Evolutionary conservation across 2,797 vertebrate genomes (phyloP).

Genomic region (Poliocrania exsul): DNA sequence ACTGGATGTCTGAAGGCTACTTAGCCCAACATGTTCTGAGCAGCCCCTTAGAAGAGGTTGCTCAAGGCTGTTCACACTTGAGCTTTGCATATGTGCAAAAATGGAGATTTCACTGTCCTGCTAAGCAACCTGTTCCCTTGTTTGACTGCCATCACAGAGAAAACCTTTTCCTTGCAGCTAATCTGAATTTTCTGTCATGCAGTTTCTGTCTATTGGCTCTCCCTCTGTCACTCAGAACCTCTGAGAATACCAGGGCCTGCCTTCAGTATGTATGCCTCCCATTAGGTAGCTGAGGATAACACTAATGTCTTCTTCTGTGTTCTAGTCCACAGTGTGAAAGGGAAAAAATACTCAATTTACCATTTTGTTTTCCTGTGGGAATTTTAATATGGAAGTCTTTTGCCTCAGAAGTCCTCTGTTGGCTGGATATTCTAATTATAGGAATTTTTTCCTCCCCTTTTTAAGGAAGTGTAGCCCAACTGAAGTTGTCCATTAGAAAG

Average conservation of each 20-base stretch:
- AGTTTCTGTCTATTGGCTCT: background rate
- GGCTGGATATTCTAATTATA: background rate
- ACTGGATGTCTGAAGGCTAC: background rate
- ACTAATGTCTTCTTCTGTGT: background rate
- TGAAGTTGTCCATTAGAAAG: background rate
- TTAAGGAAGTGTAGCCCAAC: background rate
- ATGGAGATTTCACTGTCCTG: background rate
- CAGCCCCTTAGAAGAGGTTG: background rate
- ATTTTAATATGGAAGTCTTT: background rate
- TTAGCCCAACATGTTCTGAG: background rate
- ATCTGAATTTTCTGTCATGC: background rate
- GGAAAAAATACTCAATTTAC: background rate
- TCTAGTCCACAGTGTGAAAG: background rate
- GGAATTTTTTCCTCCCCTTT: background rate
- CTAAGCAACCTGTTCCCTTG: background rate
- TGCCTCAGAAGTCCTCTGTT: background rate
- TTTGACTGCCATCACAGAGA: background rate
- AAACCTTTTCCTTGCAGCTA: background rate
- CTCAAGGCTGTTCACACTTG: background rate
- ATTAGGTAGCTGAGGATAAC: background rate
- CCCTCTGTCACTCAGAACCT: background rate
- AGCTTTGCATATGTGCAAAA: background rate
- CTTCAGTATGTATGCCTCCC: background rate
- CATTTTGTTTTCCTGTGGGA: background rate
- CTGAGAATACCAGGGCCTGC: background rate